Evolutionary conservation across 2,888 invertebrate species (phyloP), one percentile per base, ranked within the genome.

Genomic region (Epistrophe grossulariae): DNA sequence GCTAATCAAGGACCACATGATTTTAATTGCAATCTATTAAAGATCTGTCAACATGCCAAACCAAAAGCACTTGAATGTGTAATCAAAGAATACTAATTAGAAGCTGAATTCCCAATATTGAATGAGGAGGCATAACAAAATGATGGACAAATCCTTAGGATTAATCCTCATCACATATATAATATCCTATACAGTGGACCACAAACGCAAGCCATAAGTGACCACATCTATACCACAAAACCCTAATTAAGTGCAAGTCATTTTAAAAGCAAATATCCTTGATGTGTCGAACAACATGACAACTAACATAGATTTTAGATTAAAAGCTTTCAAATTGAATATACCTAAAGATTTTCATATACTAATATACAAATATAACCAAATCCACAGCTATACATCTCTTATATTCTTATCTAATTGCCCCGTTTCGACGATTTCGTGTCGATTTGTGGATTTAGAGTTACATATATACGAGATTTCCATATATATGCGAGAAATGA

Each of bases 301-400:
- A 84, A 64, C 59, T 68, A 45, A 88, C 88, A 84, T 38, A 73
- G 76, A 73, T 84, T 77, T 80, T 84, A 77, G 83, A 88, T 88
- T 88, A 88, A 88, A 82, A 73, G 88, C 83, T 78, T 79, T 88
- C 62, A 60, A 84, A 73, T 79, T 79, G 60, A 87, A 82, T n/a
- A 6, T 40, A 72, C 59, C 50, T 17, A 11, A n/a, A 35, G 1
- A 59, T 40, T 1, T 15, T 13, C 8, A 19, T 0, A 38, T 43
- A 62, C 4, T 2, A 24, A 24, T 24, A 24, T 24, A 24, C 3
- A 24, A 24, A 24, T 24, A 9, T 19, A 38, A 4, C 15, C 10
- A 13, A 13, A 40, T 15, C 13, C n/a, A 28, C 40, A n/a, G 43
- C 52, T 28, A 2, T 28, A 52, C 13, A 55, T n/a, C 15, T 55